Conservation (phyloP, 2,113 vertebrate species). For the Nothoprocta perdicaria region DNA sequence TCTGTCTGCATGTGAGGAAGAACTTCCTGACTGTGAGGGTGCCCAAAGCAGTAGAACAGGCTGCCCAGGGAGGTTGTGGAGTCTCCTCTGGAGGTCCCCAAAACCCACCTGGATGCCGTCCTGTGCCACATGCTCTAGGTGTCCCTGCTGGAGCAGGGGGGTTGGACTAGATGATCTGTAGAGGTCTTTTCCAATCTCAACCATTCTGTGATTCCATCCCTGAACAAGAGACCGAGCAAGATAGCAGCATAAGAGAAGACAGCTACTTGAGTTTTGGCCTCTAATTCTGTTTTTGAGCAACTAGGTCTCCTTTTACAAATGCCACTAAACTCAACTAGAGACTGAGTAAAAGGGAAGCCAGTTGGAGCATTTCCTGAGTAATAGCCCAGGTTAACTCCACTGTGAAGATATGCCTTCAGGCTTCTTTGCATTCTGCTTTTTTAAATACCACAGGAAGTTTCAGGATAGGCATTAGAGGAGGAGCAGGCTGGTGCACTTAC, state of each 20-base stretch:
- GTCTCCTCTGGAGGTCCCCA: no score
- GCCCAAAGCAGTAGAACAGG: no score
- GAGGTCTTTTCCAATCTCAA: no score
- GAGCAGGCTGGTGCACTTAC: background rate
- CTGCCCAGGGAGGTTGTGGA: no score
- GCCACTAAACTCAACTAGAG: background rate
- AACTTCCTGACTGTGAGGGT: no score
- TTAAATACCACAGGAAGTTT: background rate
- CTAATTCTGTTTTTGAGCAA: background rate
- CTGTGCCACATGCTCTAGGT: no score
- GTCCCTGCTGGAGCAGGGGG: no score
- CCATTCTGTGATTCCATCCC: background rate
- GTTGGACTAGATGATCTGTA: no score
- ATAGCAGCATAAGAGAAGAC: background rate
- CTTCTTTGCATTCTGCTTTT: background rate
- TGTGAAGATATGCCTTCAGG: background rate
- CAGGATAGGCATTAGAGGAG: background rate
- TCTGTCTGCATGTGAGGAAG: no score
- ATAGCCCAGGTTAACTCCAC: background rate
- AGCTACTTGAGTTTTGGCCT: background rate
- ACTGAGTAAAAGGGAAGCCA: background rate
- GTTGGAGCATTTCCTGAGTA: background rate
- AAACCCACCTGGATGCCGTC: no score
- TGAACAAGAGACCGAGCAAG: background rate
- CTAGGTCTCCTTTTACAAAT: background rate